These are phyloP conservation scores for Brachionus asplanchnoidis DNA, from an alignment of 1,140 invertebrate genomes.

Conservation along the genomic window DNA sequence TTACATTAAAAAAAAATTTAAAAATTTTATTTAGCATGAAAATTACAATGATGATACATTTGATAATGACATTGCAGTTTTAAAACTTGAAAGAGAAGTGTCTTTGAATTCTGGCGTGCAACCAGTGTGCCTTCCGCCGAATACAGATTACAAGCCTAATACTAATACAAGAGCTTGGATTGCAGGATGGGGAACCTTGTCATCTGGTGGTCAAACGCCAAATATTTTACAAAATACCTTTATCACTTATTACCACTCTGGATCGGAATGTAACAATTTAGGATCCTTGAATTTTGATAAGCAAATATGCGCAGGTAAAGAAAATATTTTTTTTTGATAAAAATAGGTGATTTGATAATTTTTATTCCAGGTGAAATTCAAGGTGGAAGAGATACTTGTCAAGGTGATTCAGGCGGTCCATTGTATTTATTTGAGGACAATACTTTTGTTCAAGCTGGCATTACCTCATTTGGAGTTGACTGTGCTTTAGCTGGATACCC, in stretches of 20 bases:
- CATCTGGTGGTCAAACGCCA: neutral
- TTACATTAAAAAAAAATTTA: too few relatives aligned
- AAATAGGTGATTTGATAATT: neutral
- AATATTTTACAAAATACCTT: neutral
- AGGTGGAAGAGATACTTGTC: constrained; percentile 4
- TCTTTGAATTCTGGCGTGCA: neutral
- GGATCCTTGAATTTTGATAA: constrained; percentile 6
- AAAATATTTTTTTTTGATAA: neutral
- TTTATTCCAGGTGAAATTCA: neutral
- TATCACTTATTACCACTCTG: neutral
- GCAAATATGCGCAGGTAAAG: constrained; percentile 19
- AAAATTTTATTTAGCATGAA: neutral
- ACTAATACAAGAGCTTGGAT: neutral
- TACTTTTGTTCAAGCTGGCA: neutral
- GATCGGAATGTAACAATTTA: neutral
- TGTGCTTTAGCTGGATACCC: neutral
- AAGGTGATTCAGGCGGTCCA: constrained; percentile 19
- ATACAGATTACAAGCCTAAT: neutral
- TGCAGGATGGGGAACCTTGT: constrained; percentile 1
- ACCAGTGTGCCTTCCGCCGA: neutral
- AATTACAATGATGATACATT: neutral
- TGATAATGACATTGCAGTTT: constrained; percentile 11
- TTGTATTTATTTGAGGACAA: neutral
- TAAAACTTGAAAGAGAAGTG: neutral
- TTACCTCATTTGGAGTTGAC: neutral